Conservation (phyloP, 2,797 vertebrate genomes). For the Decapterus maruadsi region DNA sequence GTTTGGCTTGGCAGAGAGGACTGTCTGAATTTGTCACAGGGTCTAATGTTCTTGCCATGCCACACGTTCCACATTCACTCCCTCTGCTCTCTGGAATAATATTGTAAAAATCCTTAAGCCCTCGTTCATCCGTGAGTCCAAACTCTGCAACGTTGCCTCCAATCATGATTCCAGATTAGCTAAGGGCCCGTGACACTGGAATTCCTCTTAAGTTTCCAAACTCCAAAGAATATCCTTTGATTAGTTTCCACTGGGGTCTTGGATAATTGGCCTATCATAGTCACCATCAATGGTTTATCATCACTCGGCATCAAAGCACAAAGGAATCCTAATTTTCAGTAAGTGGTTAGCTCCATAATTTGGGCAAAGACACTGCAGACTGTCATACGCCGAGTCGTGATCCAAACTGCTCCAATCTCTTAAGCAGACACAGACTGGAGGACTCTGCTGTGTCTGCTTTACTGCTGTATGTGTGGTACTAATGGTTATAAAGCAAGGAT, state of each 20-base stretch:
- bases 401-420: slow-evolving; percentile 76
- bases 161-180: slow-evolving; percentile 78
- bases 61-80: slow-evolving; percentile 72
- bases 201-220: slow-evolving; percentile 74
- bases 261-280: slow-evolving; percentile 72
- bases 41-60: slow-evolving; percentile 80
- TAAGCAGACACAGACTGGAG: slow-evolving; percentile 66
- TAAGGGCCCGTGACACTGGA: slow-evolving; percentile 75
- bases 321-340: slow-evolving; percentile 70
- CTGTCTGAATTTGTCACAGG: slow-evolving; percentile 75
- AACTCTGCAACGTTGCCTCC: slow-evolving; percentile 67
- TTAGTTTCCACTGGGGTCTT: slow-evolving; percentile 66
- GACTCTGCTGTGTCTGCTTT: slow-evolving; percentile 31
- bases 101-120: slow-evolving; percentile 66
- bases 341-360: slow-evolving; percentile 67
- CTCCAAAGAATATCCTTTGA: slow-evolving; percentile 69
- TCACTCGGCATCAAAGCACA: slow-evolving; percentile 70
- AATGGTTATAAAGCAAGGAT: slow-evolving; percentile 23
- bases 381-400: slow-evolving; percentile 50
- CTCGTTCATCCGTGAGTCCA: slow-evolving; percentile 52
- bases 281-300: slow-evolving; percentile 72
- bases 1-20: slow-evolving; percentile 79
- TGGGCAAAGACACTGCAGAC: slow-evolving; percentile 62
- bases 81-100: slow-evolving; percentile 67
- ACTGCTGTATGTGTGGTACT: slow-evolving; percentile 19